Evolutionary conservation across 2,113 vertebrate species (phyloP).

Genomic region (Elachura formosa): DNA sequence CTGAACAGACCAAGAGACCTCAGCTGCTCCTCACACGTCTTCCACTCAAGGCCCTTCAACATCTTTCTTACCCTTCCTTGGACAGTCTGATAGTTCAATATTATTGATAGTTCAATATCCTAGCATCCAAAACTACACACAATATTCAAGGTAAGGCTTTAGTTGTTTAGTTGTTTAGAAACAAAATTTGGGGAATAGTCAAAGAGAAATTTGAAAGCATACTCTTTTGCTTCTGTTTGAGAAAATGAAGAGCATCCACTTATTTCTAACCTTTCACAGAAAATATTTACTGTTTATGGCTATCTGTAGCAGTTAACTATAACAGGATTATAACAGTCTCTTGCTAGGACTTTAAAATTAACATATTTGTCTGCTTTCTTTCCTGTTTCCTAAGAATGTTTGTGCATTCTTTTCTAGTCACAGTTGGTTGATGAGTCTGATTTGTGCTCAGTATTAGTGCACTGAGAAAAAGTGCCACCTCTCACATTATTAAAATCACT

Average conservation of each 20-base stretch:
- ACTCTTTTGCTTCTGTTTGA: background rate
- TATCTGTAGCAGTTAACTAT: background rate
- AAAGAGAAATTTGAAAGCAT: background rate
- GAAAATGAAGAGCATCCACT: background rate
- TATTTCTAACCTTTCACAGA: background rate
- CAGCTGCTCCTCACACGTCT: fast-evolving
- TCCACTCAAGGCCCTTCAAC: background rate
- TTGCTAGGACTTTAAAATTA: background rate
- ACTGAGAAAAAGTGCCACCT: background rate
- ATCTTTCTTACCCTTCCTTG: too few species aligned
- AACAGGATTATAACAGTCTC: background rate
- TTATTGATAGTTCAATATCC: too few species aligned
- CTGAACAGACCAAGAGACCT: background rate
- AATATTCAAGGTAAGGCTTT: background rate
- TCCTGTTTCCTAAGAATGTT: background rate
- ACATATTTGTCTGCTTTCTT: background rate
- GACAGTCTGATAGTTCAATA: background rate
- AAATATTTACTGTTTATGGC: background rate
- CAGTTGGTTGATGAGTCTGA: background rate
- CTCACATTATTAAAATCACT: background rate
- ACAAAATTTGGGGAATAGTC: background rate
- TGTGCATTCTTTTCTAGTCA: background rate
- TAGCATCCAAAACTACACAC: background rate
- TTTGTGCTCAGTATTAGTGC: background rate
- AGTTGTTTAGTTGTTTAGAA: background rate